Evolutionary conservation across 2,888 invertebrate species (phyloP).

Genomic region (Mechanitis mazaeus): DNA sequence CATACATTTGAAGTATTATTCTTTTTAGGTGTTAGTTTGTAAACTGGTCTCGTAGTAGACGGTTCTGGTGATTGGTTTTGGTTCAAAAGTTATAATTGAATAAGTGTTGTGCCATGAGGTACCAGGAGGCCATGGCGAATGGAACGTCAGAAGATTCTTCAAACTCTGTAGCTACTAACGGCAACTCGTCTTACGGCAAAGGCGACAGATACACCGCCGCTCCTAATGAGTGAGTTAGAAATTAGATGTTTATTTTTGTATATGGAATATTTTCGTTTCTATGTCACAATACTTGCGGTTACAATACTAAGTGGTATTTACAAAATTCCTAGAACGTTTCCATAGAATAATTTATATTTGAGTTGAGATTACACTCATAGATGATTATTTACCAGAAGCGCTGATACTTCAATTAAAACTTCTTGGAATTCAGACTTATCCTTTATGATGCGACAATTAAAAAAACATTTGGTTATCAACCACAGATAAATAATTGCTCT

Average conservation of each 20-base stretch:
- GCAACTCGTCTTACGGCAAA: slow-evolving; percentile 59
- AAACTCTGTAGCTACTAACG: slow-evolving; percentile 41
- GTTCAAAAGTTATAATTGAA: not conserved
- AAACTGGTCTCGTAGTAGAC: too few relatives aligned
- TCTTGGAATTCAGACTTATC: too few relatives aligned
- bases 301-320: slow-evolving; percentile 5
- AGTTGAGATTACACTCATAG: too few relatives aligned
- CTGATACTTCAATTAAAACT: too few relatives aligned
- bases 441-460: too few relatives aligned
- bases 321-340: too few relatives aligned
- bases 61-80: not conserved
- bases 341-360: too few relatives aligned
- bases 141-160: slow-evolving; percentile 39
- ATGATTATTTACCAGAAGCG: too few relatives aligned
- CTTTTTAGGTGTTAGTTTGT: too few relatives aligned
- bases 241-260: slow-evolving; percentile 35
- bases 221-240: slow-evolving; percentile 68
- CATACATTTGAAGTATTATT: slow-evolving; percentile 53
- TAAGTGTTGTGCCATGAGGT: slow-evolving; percentile 50
- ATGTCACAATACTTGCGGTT: slow-evolving; percentile 9
- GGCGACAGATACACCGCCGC: slow-evolving; percentile 69
- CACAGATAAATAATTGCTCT: too few relatives aligned
- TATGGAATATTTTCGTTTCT: slow-evolving; percentile 11
- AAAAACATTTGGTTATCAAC: too few relatives aligned
- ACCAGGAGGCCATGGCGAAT: slow-evolving; percentile 49